These are phyloP conservation scores for Onychomys torridus DNA, from an alignment of 2,797 vertebrate genomes.

Conservation along the genomic window DNA sequence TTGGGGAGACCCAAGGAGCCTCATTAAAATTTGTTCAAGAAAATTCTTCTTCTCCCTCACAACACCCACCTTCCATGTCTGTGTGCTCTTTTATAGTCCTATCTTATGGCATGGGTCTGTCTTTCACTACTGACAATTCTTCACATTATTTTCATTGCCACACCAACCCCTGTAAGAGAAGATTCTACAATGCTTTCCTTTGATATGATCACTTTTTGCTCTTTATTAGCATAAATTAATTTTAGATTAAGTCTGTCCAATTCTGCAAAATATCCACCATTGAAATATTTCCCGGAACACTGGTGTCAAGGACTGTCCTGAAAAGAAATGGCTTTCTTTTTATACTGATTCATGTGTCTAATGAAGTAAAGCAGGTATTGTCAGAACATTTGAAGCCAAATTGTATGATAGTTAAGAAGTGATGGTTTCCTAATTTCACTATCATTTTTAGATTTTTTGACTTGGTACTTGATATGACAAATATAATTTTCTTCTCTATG, in stretches of 20 bases:
- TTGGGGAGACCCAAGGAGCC: background rate
- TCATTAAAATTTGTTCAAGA: background rate
- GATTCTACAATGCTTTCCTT: background rate
- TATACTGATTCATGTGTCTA: background rate
- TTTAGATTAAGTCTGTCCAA: background rate
- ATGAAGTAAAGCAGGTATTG: background rate
- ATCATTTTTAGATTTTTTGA: background rate
- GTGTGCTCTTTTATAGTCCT: background rate
- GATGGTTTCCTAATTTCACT: background rate
- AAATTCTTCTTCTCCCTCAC: too few relatives aligned
- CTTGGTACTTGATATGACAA: background rate
- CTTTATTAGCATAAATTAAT: background rate
- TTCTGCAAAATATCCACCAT: background rate
- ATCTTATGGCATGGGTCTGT: background rate
- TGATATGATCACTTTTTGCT: background rate
- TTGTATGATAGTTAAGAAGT: background rate
- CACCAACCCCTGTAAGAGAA: background rate
- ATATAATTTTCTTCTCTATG: background rate
- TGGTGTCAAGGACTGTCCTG: background rate
- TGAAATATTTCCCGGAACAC: background rate
- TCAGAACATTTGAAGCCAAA: background rate
- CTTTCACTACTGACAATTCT: background rate
- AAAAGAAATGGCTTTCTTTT: background rate
- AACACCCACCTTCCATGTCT: too few relatives aligned
- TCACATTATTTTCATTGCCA: background rate